Conservation (phyloP, 2,888 invertebrate species). For the Eupithecia exiguata region DNA sequence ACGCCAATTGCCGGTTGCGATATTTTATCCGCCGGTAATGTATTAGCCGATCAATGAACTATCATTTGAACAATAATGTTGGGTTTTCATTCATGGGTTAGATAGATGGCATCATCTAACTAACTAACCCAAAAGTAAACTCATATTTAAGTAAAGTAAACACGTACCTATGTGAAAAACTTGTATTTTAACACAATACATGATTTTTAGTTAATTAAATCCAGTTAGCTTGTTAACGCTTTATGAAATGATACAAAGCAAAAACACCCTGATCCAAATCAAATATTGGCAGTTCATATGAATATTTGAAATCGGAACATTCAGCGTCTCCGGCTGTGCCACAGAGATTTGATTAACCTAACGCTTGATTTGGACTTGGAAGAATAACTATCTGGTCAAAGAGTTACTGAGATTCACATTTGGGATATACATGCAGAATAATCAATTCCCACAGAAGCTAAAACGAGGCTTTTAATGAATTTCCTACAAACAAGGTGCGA, state of each 20-base stretch:
- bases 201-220: not conserved
- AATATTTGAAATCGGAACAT: not conserved
- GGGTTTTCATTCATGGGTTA: not conserved
- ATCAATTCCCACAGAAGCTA: not conserved
- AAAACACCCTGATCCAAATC: not conserved
- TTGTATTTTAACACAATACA: not conserved
- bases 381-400: not conserved
- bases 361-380: not conserved
- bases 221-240: not conserved
- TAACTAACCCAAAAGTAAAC: not conserved
- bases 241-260: not conserved
- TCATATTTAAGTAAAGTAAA: not conserved
- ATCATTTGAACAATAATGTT: conserved; percentile 8
- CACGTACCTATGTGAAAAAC: not conserved
- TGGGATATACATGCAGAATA: conserved; percentile 4
- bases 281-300: not conserved
- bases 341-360: conserved; percentile 12
- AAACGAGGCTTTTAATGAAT: conserved; percentile 26
- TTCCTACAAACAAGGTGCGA: conserved; percentile 70
- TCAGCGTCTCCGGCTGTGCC: not conserved
- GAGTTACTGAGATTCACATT: not conserved
- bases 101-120: not conserved
- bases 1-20: conserved; percentile 62
- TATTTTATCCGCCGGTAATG: conserved; percentile 54
- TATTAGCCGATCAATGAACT: conserved; percentile 20